These are phyloP conservation scores for Fragum whitleyi DNA, from an alignment of 2,888 invertebrate species.

Conservation along the genomic window DNA sequence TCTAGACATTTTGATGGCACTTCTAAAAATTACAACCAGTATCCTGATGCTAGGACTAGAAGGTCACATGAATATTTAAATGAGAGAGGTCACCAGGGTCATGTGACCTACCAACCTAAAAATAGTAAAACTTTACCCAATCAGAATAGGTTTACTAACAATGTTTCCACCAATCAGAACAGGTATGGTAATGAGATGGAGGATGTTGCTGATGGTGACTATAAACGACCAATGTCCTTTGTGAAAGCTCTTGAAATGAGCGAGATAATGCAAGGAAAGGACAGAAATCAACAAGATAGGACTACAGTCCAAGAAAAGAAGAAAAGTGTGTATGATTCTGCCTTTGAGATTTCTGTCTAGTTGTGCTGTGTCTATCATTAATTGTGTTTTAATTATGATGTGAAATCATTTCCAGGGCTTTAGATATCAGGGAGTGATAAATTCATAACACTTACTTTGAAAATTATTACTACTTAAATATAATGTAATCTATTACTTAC, in stretches of 20 bases:
- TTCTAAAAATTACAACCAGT: slow-evolving; percentile 22
- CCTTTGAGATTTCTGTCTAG: slow-evolving; percentile 81
- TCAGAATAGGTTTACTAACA: slow-evolving; percentile 37
- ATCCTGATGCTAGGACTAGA: slow-evolving; percentile 58
- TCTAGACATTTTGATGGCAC: slow-evolving; percentile 37
- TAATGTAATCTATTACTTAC: too few species aligned
- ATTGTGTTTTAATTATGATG: background rate
- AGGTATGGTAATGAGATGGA: slow-evolving; percentile 42
- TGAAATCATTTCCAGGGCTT: background rate
- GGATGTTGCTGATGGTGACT: slow-evolving; percentile 39
- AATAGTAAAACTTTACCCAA: slow-evolving; percentile 59
- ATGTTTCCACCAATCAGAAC: slow-evolving; percentile 41
- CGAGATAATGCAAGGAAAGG: slow-evolving; percentile 78
- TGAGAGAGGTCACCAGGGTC: slow-evolving; percentile 34
- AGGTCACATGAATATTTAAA: slow-evolving; percentile 60
- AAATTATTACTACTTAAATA: too few species aligned
- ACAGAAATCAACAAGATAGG: slow-evolving; percentile 60
- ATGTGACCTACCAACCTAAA: slow-evolving; percentile 17
- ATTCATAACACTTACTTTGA: too few species aligned
- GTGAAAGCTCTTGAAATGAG: slow-evolving; percentile 85
- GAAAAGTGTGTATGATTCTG: slow-evolving; percentile 78
- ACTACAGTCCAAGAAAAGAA: slow-evolving; percentile 64
- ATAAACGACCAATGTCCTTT: slow-evolving; percentile 83
- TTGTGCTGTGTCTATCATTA: slow-evolving; percentile 16
- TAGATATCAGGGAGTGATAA: too few species aligned